Base-by-base conservation (phyloP, 2,888 invertebrate species). In the Leptogaster cylindrica region DNA sequence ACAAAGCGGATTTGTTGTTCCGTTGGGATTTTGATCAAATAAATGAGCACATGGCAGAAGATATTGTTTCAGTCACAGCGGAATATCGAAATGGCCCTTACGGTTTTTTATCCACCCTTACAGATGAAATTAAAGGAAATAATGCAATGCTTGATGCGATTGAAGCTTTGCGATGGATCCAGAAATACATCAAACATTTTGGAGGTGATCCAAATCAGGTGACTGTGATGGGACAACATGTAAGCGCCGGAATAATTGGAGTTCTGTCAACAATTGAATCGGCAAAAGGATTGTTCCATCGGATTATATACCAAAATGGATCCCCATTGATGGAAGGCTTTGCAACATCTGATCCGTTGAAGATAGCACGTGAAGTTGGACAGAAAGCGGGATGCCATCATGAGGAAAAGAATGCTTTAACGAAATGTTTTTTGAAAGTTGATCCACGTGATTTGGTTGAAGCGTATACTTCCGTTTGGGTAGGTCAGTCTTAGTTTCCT, bases 91-190 rank as follows among this genome's bases (percentile, higher is more conserved):
- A 80, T 4, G 80, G 79, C 20, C 76, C 78, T 7, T 72, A 80
- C 10, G 81, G 81, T n/a, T 83, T 82, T 71, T 68, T 82, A 50
- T 80, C 80, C n/a, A 77, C 82, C n/a, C 77, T 79, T 64, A 79
- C 78, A 28, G 76, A 77, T n/a, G 76, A 75, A 2, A 75, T 79
- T 5, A 78, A 82, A 2, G 83, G 83, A 27, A 83, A 84, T 71
- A 80, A 79, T 71, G 83, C 81, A 2, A 72, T 83, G 20, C 73
- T 81, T 65, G 83, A 83, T 72, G 77, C 79, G 69, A 71, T 81
- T 10, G 68, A 78, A 61, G 82, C 81, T 1, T 72, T 83, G 27
- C 70, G 77, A 65, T 83, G 83, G 82, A 77, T 82, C 1, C 75
- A 77, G 36, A 73, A 77, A 10, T 74, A 83, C 72, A 81, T 82